Conservation (phyloP, 2,113 vertebrate species). For the Rhombomys opimus region DNA sequence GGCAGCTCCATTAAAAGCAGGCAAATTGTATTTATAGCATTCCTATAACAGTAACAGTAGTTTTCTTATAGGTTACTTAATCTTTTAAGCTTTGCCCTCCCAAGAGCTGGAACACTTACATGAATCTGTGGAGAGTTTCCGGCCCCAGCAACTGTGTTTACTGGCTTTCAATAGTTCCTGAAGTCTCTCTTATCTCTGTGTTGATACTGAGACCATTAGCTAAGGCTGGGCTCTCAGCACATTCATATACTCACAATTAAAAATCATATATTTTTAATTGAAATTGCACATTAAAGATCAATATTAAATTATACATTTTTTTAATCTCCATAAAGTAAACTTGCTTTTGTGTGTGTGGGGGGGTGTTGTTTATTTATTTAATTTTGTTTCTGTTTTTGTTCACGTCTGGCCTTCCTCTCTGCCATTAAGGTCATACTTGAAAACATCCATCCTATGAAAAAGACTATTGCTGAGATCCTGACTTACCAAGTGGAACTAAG, state of each 20-base stretch:
- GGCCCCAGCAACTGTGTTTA: background rate
- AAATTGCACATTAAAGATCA: background rate
- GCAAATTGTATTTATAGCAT: background rate
- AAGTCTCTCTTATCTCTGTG: no score
- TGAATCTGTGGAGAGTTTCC: background rate
- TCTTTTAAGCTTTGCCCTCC: conserved; percentile 1
- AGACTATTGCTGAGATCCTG: conserved; percentile 89
- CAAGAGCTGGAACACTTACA: background rate
- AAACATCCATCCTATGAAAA: conserved; percentile 91
- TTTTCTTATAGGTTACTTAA: background rate
- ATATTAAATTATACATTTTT: background rate
- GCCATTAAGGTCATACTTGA: conserved; percentile 88
- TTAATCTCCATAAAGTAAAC: conserved; percentile 1
- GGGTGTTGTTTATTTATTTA: background rate
- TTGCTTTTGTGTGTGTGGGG: background rate
- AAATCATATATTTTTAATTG: background rate
- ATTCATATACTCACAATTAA: background rate
- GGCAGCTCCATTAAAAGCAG: background rate
- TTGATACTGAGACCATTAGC: no score
- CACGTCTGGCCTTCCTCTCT: background rate
- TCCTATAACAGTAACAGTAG: background rate
- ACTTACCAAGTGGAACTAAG: conserved; percentile 88
- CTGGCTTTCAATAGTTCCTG: background rate
- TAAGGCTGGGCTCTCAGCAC: background rate
- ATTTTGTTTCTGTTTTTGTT: background rate